Percentiles rank a stretch among this genome's conserved stretches.
These are phyloP conservation scores for Chrysomela aeneicollis DNA, from an alignment of 2,888 invertebrate species.

Conservation along the genomic window DNA sequence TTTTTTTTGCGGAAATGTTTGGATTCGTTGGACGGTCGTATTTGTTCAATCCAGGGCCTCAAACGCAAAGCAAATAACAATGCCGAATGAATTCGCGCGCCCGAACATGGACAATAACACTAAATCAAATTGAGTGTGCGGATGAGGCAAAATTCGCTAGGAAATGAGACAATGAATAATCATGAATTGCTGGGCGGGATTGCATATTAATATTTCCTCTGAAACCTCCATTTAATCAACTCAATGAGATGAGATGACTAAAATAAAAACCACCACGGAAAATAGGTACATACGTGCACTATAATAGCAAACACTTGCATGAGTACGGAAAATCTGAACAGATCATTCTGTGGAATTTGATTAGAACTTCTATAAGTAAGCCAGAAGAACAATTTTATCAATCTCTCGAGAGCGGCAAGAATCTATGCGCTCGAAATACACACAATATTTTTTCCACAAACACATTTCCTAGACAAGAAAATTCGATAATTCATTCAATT, in stretches of 20 bases:
- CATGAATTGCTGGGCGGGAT: constrained; percentile 30
- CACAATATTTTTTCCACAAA: too few relatives aligned
- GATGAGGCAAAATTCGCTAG: constrained; percentile 33
- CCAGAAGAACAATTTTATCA: too few relatives aligned
- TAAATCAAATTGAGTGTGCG: constrained; percentile 42
- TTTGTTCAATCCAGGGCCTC: constrained; percentile 35
- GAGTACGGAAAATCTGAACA: too few relatives aligned
- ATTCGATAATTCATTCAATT: too few relatives aligned
- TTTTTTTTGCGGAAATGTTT: neutral
- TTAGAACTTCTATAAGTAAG: too few relatives aligned
- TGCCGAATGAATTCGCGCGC: constrained; percentile 38
- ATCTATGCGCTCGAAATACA: too few relatives aligned
- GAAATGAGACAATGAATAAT: constrained; percentile 37
- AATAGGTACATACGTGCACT: too few relatives aligned
- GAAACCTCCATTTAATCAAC: constrained; percentile 1
- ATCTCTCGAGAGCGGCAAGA: too few relatives aligned
- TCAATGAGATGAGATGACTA: neutral
- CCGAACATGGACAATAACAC: constrained; percentile 35
- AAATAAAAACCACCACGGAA: too few relatives aligned
- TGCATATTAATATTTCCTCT: constrained; percentile 30
- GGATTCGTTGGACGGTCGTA: constrained; percentile 14
- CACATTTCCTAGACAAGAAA: too few relatives aligned
- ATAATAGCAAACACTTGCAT: too few relatives aligned
- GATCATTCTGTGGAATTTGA: too few relatives aligned
- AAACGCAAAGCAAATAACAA: constrained; percentile 40